phyloP scores from a whole-genome alignment of 2,888 invertebrate species.

The Eupithecia vulgata region DNA sequence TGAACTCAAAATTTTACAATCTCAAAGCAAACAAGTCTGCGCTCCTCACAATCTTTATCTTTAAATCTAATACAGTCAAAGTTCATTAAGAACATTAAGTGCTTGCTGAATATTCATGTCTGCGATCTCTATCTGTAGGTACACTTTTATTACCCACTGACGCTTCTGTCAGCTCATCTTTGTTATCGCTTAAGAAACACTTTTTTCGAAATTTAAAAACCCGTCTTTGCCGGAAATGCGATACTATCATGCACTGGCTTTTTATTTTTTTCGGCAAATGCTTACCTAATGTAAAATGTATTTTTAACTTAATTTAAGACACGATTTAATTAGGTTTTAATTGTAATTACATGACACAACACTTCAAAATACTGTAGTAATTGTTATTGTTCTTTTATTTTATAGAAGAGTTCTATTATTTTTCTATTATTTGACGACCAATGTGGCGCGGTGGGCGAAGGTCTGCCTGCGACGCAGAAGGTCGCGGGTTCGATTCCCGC shows the following conservation, averaged over 20 bases:
- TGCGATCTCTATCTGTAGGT: conserved; percentile 30
- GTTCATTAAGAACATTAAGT: conserved; percentile 35
- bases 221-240: conserved; percentile 75
- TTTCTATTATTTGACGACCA: not conserved
- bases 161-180: conserved; percentile 57
- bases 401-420: not conserved
- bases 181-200: conserved; percentile 63
- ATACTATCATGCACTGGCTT: conserved; percentile 72
- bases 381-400: conserved; percentile 5
- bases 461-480: too few relatives aligned
- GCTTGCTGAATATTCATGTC: conserved; percentile 34
- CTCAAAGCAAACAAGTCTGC: conserved; percentile 1
- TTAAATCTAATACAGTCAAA: conserved; percentile 30
- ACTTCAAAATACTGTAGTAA: conserved; percentile 36
- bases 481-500: too few relatives aligned
- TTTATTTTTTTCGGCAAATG: conserved; percentile 45
- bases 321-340: conserved; percentile 51
- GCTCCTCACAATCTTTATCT: conserved; percentile 25
- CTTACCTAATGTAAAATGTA: conserved; percentile 20
- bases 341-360: conserved; percentile 56
- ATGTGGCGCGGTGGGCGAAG: too few relatives aligned
- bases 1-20: not conserved
- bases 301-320: conserved; percentile 1
- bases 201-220: conserved; percentile 68
- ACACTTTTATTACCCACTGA: conserved; percentile 42